phyloP scores from a whole-genome alignment of 2,888 invertebrate species.

The Xestia ashworthii region DNA sequence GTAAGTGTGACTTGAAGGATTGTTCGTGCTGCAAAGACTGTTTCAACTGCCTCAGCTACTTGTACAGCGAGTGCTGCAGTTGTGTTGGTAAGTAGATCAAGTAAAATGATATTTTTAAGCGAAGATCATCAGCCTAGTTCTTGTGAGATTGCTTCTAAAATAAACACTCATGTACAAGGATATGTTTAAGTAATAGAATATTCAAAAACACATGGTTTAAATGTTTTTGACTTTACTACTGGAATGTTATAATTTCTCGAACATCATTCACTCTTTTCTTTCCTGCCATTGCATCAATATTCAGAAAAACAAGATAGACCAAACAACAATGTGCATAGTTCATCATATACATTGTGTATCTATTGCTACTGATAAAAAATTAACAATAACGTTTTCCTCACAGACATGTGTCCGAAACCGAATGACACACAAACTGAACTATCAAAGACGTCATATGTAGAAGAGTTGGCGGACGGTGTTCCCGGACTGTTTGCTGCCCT shows the following conservation, averaged over 20 bases:
- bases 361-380: conserved; percentile 11
- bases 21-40: conserved; percentile 99
- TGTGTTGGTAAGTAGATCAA: conserved; percentile 96
- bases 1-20: conserved; percentile 98
- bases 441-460: conserved; percentile 95
- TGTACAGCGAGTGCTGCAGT: conserved; percentile 98
- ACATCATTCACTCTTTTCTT: not conserved
- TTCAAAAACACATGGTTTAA: too few species aligned
- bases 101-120: not conserved
- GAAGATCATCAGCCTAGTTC: not conserved
- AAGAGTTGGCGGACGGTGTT: conserved; percentile 95
- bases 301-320: not conserved
- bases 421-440: conserved; percentile 94
- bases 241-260: not conserved
- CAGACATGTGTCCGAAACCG: conserved; percentile 97
- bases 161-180: not conserved
- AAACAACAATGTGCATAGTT: conserved; percentile 24
- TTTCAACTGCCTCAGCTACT: conserved; percentile 96
- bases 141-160: not conserved
- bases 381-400: conserved; percentile 52
- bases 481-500: conserved; percentile 96
- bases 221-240: not conserved
- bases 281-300: not conserved
- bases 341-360: conserved; percentile 38
- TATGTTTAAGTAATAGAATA: not conserved